A percentile compares a stretch with the other conserved stretches of the same genome.
These are phyloP conservation scores for Mallotus villosus DNA, from an alignment of 2,797 vertebrate species.

Conservation along the genomic window DNA sequence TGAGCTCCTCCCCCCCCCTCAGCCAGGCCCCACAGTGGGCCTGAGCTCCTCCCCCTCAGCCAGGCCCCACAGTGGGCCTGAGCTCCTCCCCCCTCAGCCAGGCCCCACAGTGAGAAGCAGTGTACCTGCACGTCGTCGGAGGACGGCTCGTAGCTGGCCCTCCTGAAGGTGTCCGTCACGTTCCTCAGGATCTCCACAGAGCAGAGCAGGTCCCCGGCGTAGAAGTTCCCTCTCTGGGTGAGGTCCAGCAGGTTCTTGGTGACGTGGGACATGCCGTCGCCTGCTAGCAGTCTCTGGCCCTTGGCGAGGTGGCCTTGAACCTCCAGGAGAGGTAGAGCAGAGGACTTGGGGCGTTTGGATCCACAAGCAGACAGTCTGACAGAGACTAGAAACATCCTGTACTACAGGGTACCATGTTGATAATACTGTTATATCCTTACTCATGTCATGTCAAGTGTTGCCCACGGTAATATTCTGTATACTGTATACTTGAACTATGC, in stretches of 20 bases:
- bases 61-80: no score
- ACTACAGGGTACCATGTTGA: no score
- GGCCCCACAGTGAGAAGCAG: no score
- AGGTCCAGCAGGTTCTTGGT: conserved; percentile 96
- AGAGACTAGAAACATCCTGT: background rate
- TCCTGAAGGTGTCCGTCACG: conserved; percentile 97
- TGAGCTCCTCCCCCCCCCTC: no score
- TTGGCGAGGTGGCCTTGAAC: conserved; percentile 98
- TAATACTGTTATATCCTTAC: no score
- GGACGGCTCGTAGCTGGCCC: conserved; percentile 95
- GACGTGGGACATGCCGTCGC: conserved; percentile 98
- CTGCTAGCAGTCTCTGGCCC: conserved; percentile 91
- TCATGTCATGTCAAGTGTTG: no score
- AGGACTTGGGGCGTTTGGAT: conserved; percentile 63
- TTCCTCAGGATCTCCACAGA: conserved; percentile 99
- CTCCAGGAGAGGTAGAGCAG: conserved; percentile 74
- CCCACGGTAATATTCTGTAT: no score
- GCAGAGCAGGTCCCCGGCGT: conserved; percentile 93
- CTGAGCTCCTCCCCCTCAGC: no score
- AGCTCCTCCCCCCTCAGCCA: no score
- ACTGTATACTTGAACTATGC: background rate
- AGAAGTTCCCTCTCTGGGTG: conserved; percentile 97
- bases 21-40: no score
- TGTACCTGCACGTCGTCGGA: conserved; percentile 96
- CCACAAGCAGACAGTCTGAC: background rate